Evolutionary conservation across 2,797 vertebrate genomes (phyloP).

Genomic region (Benthosema pterotum): DNA sequence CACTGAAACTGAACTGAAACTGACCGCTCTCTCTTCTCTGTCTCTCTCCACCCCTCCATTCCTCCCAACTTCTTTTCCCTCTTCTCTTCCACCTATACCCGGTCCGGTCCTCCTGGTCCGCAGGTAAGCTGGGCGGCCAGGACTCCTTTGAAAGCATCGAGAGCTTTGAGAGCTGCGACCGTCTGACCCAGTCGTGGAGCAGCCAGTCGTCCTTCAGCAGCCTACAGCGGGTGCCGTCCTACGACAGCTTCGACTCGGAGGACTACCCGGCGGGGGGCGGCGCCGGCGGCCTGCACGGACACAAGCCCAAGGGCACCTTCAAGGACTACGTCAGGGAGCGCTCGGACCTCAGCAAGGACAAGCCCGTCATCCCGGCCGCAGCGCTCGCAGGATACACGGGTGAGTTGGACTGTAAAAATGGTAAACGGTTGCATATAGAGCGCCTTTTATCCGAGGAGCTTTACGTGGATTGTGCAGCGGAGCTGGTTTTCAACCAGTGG

Average conservation of each 20-base stretch:
- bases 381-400: constrained; percentile 98
- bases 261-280: constrained; percentile 90
- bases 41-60: not conserved
- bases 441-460: too few species aligned
- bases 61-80: not conserved
- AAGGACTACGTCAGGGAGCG: constrained; percentile 99
- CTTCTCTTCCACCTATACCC: not conserved
- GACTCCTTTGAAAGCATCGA: constrained; percentile 99
- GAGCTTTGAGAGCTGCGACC: constrained; percentile 97
- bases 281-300: constrained; percentile 83
- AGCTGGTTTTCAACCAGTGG: too few species aligned
- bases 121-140: constrained; percentile 96
- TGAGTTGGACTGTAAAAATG: constrained; percentile 73
- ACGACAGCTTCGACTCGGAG: constrained; percentile 98
- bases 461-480: too few species aligned
- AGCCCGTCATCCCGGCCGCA: constrained; percentile 97
- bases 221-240: constrained; percentile 97
- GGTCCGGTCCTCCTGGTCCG: too few species aligned
- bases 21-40: not conserved
- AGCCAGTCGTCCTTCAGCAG: constrained; percentile 98
- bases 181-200: constrained; percentile 97
- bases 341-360: constrained; percentile 98
- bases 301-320: constrained; percentile 99
- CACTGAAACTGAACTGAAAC: too few species aligned
- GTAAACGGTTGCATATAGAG: too few species aligned